Percentiles rank a stretch among this genome's conserved stretches.
Evolutionary conservation across 1,140 invertebrate genomes (phyloP).

Genomic region (Papilio xuthus): DNA sequence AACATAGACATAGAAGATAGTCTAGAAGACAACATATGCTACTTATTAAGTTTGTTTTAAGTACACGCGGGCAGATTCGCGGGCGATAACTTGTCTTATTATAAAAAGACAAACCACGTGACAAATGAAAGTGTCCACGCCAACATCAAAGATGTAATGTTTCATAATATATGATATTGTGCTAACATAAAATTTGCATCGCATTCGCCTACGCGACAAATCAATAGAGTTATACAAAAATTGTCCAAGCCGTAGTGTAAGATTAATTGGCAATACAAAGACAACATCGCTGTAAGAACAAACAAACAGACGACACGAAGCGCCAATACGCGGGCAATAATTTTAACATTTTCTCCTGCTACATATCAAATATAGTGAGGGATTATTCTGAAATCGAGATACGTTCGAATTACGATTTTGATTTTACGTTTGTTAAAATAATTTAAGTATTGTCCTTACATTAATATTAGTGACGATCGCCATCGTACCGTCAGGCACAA

Average conservation of each 20-base stretch:
- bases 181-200: slow-evolving; percentile 33
- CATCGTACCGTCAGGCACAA: too few relatives aligned
- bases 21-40: too few relatives aligned
- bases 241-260: slow-evolving; percentile 41
- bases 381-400: slow-evolving; percentile 55
- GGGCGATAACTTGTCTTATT: too few relatives aligned
- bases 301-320: slow-evolving; percentile 64
- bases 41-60: too few relatives aligned
- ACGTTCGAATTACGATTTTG: slow-evolving; percentile 6
- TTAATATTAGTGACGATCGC: too few relatives aligned
- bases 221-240: slow-evolving; percentile 38
- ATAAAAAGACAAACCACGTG: neutral
- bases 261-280: slow-evolving; percentile 71
- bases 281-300: slow-evolving; percentile 40
- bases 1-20: too few relatives aligned
- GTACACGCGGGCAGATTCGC: too few relatives aligned
- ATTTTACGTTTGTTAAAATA: too few relatives aligned
- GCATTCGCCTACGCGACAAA: slow-evolving; percentile 24
- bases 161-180: slow-evolving; percentile 22
- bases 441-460: too few relatives aligned
- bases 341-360: slow-evolving; percentile 71
- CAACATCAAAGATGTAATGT: neutral
- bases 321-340: slow-evolving; percentile 68
- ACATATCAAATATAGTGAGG: slow-evolving; percentile 53
- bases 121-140: neutral